phyloP scores from a whole-genome alignment of 1,140 invertebrate genomes.

The Carposina sasakii region DNA sequence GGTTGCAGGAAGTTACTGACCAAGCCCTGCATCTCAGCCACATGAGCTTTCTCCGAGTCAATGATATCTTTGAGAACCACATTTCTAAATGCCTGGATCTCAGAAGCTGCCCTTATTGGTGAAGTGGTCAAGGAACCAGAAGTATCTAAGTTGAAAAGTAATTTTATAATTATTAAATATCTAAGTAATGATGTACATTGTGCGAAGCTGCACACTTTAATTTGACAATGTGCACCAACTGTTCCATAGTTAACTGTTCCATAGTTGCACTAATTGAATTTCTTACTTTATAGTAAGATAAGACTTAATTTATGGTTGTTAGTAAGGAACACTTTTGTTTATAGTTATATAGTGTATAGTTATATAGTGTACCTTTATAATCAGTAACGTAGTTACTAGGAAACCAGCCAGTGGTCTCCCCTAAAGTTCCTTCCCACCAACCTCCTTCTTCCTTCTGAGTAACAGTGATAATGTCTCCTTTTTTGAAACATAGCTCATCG shows the following conservation, averaged over 20 bases:
- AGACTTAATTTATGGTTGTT: too few relatives aligned
- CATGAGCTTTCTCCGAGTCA: conserved; percentile 92
- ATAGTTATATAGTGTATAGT: background rate
- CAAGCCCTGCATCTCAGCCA: conserved; percentile 89
- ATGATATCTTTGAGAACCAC: conserved; percentile 94
- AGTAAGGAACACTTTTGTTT: too few relatives aligned
- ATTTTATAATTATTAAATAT: too few relatives aligned
- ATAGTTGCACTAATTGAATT: too few relatives aligned
- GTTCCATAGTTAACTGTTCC: too few relatives aligned
- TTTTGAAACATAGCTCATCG: conserved; percentile 97
- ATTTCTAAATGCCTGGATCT: conserved; percentile 82
- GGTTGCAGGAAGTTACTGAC: conserved; percentile 89
- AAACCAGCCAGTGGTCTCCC: conserved; percentile 98
- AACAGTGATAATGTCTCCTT: conserved; percentile 97
- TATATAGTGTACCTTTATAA: conserved; percentile 76
- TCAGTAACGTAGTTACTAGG: conserved; percentile 98
- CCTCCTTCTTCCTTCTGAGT: conserved; percentile 94
- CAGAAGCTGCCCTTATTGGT: conserved; percentile 76
- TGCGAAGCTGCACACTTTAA: too few relatives aligned
- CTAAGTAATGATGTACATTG: too few relatives aligned
- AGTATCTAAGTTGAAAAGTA: too few relatives aligned
- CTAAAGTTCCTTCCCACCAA: conserved; percentile 97
- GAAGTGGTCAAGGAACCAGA: conserved; percentile 72
- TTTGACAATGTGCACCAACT: too few relatives aligned
- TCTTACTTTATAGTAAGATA: too few relatives aligned